Conservation (phyloP, 2,113 vertebrate species). For the Rana temporaria region DNA sequence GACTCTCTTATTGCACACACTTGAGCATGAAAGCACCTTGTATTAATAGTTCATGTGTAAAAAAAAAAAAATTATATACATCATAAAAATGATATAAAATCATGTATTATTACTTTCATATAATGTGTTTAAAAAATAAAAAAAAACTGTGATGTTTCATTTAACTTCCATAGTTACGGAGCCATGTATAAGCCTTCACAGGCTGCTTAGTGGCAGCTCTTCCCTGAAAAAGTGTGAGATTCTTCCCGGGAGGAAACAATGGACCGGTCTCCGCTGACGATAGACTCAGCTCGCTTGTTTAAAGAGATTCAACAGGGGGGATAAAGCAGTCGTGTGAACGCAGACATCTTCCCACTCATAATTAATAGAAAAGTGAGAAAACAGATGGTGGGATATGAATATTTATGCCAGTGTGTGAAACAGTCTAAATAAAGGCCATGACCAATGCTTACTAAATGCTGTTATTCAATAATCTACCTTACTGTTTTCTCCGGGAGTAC, state of each 20-base stretch:
- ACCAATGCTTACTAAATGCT: slow-evolving; percentile 25
- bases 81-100: too few relatives aligned
- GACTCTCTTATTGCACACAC: too few relatives aligned
- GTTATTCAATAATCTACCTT: slow-evolving; percentile 24
- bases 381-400: slow-evolving; percentile 53
- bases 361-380: slow-evolving; percentile 56
- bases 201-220: too few relatives aligned
- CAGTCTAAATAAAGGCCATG: slow-evolving; percentile 33
- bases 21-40: too few relatives aligned
- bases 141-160: too few relatives aligned
- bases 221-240: too few relatives aligned
- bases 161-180: too few relatives aligned
- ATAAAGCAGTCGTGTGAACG: slow-evolving; percentile 13
- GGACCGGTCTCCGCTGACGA: background rate
- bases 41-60: too few relatives aligned
- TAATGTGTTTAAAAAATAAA: too few relatives aligned
- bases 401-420: slow-evolving; percentile 53
- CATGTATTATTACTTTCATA: too few relatives aligned
- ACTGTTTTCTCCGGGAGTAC: background rate
- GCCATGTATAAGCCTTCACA: too few relatives aligned
- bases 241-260: background rate
- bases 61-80: too few relatives aligned
- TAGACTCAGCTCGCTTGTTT: background rate
- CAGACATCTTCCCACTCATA: slow-evolving; percentile 53
- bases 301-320: slow-evolving; percentile 18